Conservation (phyloP, 2,888 invertebrate genomes). For the Lasioglossum leucozonium region DNA sequence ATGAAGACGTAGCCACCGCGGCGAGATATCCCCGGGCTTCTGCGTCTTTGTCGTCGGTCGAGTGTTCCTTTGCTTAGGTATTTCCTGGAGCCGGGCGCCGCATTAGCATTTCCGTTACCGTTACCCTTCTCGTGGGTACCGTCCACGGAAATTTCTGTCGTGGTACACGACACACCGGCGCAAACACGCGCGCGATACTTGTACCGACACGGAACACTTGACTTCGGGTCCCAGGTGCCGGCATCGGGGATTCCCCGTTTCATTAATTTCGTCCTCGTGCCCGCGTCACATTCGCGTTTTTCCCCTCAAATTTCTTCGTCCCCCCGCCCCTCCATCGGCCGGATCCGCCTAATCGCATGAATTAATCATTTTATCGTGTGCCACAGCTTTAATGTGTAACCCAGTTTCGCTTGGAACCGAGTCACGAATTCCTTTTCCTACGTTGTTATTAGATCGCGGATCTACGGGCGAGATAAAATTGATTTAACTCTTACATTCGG, state of each 20-base stretch:
- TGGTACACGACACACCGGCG: constrained; percentile 48
- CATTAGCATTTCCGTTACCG: constrained; percentile 79
- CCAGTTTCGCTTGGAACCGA: neutral
- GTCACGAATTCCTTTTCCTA: constrained; percentile 2
- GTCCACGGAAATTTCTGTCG: constrained; percentile 71
- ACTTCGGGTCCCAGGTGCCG: constrained; percentile 38
- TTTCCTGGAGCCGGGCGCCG: constrained; percentile 67
- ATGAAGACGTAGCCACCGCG: constrained; percentile 63
- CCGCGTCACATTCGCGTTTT: neutral
- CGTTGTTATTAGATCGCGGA: neutral
- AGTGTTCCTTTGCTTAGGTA: constrained; percentile 62
- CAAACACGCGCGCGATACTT: constrained; percentile 53
- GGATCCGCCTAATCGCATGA: neutral
- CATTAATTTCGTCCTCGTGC: constrained; percentile 24
- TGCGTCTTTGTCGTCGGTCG: constrained; percentile 63
- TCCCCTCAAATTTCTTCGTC: neutral
- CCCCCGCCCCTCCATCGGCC: too few species aligned
- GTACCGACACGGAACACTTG: constrained; percentile 40
- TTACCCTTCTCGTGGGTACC: constrained; percentile 70
- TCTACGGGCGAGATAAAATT: neutral
- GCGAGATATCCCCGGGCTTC: constrained; percentile 66
- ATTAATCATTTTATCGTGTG: neutral
- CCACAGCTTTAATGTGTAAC: neutral
- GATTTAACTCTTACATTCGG: neutral
- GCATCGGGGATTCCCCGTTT: constrained; percentile 35